These are phyloP conservation scores for Sebastes elongatus DNA, from an alignment of 2,797 vertebrate genomes.

Conservation along the genomic window DNA sequence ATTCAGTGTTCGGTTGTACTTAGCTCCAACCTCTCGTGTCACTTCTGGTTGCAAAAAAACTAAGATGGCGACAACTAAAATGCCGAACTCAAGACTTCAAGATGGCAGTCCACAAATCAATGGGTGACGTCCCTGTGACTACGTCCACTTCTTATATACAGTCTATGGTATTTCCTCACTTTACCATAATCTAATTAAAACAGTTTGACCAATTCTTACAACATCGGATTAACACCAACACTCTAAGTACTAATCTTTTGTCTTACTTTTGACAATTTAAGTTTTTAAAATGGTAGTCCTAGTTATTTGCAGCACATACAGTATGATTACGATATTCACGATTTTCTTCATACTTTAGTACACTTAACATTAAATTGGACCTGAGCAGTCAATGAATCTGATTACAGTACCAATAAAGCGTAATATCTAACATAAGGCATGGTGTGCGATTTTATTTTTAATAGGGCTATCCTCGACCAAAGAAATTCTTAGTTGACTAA, in stretches of 20 bases:
- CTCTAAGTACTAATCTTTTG: not conserved
- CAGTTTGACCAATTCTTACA: not conserved
- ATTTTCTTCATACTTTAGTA: not conserved
- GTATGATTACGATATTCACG: not conserved
- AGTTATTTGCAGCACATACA: not conserved
- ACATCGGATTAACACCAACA: not conserved
- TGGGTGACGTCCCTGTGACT: no score
- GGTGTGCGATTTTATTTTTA: not conserved
- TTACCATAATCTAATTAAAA: not conserved
- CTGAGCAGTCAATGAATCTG: conserved; percentile 1
- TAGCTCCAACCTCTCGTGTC: no score
- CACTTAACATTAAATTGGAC: not conserved
- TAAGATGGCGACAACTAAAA: no score
- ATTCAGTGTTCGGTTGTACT: no score
- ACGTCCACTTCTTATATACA: no score
- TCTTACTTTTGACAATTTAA: not conserved
- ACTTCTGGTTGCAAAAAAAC: no score
- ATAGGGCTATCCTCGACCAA: not conserved
- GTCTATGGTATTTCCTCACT: not conserved
- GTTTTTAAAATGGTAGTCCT: not conserved
- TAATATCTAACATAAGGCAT: not conserved
- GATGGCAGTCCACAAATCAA: no score
- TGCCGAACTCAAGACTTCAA: no score
- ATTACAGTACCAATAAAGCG: not conserved
- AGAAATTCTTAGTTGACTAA: no score